Evolutionary conservation across 2,113 vertebrate genomes (phyloP).

Genomic region (Myodes glareolus): DNA sequence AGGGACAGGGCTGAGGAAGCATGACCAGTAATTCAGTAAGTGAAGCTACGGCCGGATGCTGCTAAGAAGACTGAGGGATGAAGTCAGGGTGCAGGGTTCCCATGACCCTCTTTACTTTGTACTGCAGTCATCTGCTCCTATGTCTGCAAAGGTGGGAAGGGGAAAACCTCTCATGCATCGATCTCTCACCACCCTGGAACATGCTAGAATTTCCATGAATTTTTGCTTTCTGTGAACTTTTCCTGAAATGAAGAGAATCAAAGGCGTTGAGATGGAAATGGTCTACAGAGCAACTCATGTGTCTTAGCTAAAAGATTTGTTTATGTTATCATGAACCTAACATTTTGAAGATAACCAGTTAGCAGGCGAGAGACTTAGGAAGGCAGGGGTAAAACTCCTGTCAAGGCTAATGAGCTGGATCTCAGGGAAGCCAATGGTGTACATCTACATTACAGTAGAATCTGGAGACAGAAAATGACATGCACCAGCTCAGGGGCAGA

Average conservation of each 20-base stretch:
- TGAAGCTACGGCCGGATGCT: conserved; percentile 27
- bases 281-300: not conserved
- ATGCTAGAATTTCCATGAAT: not conserved
- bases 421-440: accelerated
- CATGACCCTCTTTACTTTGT: too few species aligned
- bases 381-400: not conserved
- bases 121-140: not conserved
- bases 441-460: not conserved
- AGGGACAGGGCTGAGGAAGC: conserved; percentile 72
- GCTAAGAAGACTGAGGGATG: conserved; percentile 31
- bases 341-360: not conserved
- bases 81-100: not conserved
- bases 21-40: conserved; percentile 76
- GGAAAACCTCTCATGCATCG: not conserved
- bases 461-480: too few species aligned
- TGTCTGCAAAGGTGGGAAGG: not conserved
- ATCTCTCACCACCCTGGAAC: too few species aligned
- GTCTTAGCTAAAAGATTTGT: not conserved
- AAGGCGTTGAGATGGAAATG: not conserved
- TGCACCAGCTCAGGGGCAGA: not conserved
- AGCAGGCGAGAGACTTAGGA: not conserved
- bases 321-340: not conserved
- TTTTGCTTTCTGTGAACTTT: not conserved
- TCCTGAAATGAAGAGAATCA: not conserved
- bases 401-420: not conserved